These are phyloP conservation scores for Temnothorax rugatulus DNA, from an alignment of 2,888 invertebrate species.

Conservation along the genomic window DNA sequence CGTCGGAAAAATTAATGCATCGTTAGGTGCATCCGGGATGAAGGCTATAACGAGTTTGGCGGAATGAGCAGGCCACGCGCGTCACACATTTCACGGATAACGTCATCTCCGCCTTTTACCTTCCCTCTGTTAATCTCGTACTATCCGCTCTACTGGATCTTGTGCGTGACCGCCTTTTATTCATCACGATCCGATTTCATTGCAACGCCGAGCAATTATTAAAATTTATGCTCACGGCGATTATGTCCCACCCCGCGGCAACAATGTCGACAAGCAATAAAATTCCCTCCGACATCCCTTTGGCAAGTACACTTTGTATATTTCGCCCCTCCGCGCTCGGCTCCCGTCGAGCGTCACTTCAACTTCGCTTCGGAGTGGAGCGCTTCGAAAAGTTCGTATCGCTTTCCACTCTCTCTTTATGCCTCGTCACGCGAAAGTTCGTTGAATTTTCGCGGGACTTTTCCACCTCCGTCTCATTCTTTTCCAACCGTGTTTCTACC, in stretches of 20 bases:
- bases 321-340: background rate
- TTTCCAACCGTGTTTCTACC: background rate
- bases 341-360: slow-evolving; percentile 29
- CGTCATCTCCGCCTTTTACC: slow-evolving; percentile 7
- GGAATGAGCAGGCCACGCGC: slow-evolving; percentile 11
- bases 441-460: slow-evolving; percentile 46
- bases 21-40: slow-evolving; percentile 43
- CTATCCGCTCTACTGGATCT: slow-evolving; percentile 33
- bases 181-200: slow-evolving; percentile 36
- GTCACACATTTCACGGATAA: slow-evolving; percentile 5
- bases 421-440: slow-evolving; percentile 61
- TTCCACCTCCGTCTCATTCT: slow-evolving; percentile 38
- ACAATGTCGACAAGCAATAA: slow-evolving; percentile 55
- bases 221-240: slow-evolving; percentile 49
- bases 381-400: slow-evolving; percentile 59
- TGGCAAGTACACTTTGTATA: slow-evolving; percentile 12
- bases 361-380: slow-evolving; percentile 52
- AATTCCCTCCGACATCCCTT: slow-evolving; percentile 47
- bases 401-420: slow-evolving; percentile 56
- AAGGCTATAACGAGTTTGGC: slow-evolving; percentile 46
- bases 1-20: slow-evolving; percentile 64
- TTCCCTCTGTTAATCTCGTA: background rate
- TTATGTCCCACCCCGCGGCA: slow-evolving; percentile 35
- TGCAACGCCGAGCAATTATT: slow-evolving; percentile 50
- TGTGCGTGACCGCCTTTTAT: slow-evolving; percentile 37